A percentile compares a stretch with the other conserved stretches of the same genome.
These are phyloP conservation scores for Glyptemys insculpta DNA, from an alignment of 2,797 vertebrate species.

Conservation along the genomic window DNA sequence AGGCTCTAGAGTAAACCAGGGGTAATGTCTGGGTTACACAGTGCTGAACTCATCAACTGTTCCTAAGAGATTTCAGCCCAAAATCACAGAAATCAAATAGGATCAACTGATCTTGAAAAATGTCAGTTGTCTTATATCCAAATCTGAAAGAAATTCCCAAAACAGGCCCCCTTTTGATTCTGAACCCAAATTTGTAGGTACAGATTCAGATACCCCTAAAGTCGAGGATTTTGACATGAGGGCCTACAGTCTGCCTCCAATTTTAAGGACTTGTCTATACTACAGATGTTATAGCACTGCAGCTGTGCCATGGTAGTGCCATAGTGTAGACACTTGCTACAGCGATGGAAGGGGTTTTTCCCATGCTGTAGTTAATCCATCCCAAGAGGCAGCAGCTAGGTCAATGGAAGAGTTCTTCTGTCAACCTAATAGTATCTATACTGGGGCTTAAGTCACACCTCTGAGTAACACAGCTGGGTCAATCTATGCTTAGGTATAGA, in stretches of 20 bases:
- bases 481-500: not conserved
- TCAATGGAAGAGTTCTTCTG: not conserved
- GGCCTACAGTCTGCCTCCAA: not conserved
- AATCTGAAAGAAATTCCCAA: not conserved
- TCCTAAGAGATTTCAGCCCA: not conserved
- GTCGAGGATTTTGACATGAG: not conserved
- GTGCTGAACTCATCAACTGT: fast-evolving
- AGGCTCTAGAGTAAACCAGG: not conserved
- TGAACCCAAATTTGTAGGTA: not conserved
- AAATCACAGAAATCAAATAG: not conserved
- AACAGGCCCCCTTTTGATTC: fast-evolving
- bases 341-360: not conserved
- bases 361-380: not conserved
- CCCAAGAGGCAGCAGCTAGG: not conserved
- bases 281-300: not conserved
- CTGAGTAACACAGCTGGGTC: not conserved
- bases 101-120: not conserved
- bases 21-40: fast-evolving
- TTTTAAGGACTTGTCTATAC: not conserved
- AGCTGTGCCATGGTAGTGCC: not conserved
- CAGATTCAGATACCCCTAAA: not conserved
- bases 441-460: not conserved
- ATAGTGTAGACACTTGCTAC: not conserved
- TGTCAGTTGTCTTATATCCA: fast-evolving
- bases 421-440: not conserved